Evolutionary conservation across 2,797 vertebrate species (phyloP).

Genomic region (Microhierax caerulescens): DNA sequence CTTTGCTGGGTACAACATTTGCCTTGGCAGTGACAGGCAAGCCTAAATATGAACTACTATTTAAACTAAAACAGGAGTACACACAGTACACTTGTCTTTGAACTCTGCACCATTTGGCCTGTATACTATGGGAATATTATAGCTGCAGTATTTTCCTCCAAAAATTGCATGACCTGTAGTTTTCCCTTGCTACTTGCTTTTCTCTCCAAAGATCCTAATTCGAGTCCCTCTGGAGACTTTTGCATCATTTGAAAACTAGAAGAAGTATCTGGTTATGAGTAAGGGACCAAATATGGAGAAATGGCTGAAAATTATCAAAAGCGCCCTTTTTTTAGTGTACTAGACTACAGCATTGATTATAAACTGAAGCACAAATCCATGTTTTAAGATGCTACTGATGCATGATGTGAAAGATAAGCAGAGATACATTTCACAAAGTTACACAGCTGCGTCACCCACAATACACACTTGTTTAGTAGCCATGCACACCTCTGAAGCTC

Average conservation of each 20-base stretch:
- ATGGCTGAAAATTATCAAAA: not conserved
- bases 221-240: not conserved
- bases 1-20: constrained; percentile 22
- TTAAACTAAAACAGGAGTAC: constrained; percentile 1
- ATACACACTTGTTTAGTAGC: not conserved
- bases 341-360: not conserved
- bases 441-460: not conserved
- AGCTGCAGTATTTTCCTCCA: not conserved
- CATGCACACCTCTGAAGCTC: not conserved
- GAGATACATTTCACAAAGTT: not conserved
- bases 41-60: constrained; percentile 66
- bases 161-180: not conserved
- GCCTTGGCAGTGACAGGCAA: constrained; percentile 29
- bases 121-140: not conserved
- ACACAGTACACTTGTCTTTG: not conserved
- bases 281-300: not conserved
- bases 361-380: not conserved
- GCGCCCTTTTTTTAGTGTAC: not conserved
- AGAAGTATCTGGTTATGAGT: not conserved
- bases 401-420: not conserved
- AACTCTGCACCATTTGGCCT: not conserved
- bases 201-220: not conserved
- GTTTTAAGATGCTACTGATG: not conserved
- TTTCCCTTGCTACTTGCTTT: not conserved
- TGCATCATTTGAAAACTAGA: not conserved